Evolutionary conservation across 2,888 invertebrate species (phyloP).

Genomic region (Oxycera nigricornis): DNA sequence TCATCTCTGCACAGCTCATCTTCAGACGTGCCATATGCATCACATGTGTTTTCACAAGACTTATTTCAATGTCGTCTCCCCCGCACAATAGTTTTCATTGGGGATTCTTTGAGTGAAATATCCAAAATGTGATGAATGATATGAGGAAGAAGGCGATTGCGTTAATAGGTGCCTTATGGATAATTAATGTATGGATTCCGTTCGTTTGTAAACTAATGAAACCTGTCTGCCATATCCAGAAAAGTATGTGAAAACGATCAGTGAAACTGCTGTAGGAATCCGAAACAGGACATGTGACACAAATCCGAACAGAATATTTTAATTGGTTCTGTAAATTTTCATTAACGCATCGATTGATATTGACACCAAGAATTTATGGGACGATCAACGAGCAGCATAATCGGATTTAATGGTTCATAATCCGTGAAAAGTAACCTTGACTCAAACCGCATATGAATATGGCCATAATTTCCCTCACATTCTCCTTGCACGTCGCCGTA

Average conservation of each 20-base stretch:
- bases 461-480: background rate
- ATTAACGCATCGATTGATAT: background rate
- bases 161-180: background rate
- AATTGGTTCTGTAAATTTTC: background rate
- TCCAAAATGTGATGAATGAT: background rate
- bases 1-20: background rate
- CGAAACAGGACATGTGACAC: background rate
- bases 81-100: background rate
- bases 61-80: background rate
- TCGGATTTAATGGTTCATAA: constrained; percentile 30
- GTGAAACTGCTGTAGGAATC: no score
- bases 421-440: constrained; percentile 20
- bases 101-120: background rate
- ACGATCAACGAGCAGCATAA: constrained; percentile 30
- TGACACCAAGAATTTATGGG: background rate
- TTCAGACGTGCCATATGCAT: background rate
- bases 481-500: background rate
- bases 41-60: background rate
- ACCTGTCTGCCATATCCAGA: no score
- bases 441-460: background rate
- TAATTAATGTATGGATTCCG: background rate
- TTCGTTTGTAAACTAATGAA: no score
- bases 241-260: no score
- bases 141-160: background rate
- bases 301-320: background rate